These are phyloP conservation scores for Hipparchia semele DNA, from an alignment of 2,888 invertebrate species.

Conservation along the genomic window DNA sequence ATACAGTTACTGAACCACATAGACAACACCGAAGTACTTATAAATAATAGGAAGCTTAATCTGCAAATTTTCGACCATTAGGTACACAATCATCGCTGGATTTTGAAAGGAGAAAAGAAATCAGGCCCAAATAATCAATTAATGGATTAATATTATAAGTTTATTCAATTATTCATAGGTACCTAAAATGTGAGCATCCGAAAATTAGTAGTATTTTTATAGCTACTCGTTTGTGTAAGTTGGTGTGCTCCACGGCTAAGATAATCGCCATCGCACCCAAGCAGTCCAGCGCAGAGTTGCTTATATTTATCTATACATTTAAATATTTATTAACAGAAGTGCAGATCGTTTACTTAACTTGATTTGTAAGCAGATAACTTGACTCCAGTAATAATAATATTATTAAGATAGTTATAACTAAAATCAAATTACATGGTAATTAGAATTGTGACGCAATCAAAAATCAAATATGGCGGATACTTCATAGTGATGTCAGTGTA, in stretches of 20 bases:
- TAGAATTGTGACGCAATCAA: not conserved
- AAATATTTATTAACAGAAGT: not conserved
- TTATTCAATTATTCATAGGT: not conserved
- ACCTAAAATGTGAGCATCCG: slow-evolving; percentile 73
- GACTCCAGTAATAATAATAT: no score
- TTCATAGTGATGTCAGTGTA: not conserved
- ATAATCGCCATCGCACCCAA: slow-evolving; percentile 60
- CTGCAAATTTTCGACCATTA: slow-evolving; percentile 47
- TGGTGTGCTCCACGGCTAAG: slow-evolving; percentile 59
- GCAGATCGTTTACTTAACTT: no score
- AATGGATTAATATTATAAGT: not conserved
- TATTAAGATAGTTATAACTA: no score
- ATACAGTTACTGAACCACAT: slow-evolving; percentile 65
- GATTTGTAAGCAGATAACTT: no score
- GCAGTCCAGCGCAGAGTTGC: slow-evolving; percentile 59
- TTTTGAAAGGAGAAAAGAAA: no score
- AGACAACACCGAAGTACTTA: slow-evolving; percentile 58
- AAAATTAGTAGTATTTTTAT: slow-evolving; percentile 60
- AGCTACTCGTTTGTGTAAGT: slow-evolving; percentile 57
- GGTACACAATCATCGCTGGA: no score
- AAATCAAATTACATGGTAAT: not conserved
- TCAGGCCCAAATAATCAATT: no score
- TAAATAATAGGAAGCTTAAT: slow-evolving; percentile 64
- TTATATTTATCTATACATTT: slow-evolving; percentile 54
- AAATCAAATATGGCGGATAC: not conserved